These are phyloP conservation scores for Silurus lanzhouensis DNA, from an alignment of 2,797 vertebrate genomes.

Conservation along the genomic window DNA sequence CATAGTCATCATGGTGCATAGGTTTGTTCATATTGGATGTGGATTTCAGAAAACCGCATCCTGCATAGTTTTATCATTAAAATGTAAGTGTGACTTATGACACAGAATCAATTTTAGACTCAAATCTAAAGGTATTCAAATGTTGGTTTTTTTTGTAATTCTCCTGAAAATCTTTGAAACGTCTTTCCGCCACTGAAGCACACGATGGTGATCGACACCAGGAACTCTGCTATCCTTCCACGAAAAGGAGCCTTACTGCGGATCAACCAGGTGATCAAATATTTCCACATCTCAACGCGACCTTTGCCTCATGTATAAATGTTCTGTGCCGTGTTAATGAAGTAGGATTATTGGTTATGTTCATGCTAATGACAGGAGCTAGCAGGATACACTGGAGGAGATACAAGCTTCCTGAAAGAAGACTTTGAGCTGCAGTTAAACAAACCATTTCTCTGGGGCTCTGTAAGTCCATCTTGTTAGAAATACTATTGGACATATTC, in stretches of 20 bases:
- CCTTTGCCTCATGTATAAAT: no score
- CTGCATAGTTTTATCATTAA: no score
- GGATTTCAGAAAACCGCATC: background rate
- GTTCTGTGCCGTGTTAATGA: background rate
- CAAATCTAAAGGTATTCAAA: background rate
- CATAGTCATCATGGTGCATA: background rate
- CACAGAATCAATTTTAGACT: background rate
- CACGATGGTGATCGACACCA: slow-evolving; percentile 87
- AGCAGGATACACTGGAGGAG: slow-evolving; percentile 91
- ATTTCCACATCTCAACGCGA: no score
- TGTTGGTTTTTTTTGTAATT: background rate
- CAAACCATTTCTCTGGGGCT: slow-evolving; percentile 83
- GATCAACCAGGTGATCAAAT: slow-evolving; percentile 85
- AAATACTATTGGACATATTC: background rate
- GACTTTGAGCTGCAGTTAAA: slow-evolving; percentile 93
- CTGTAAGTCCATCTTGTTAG: slow-evolving; percentile 70
- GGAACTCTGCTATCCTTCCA: slow-evolving; percentile 91
- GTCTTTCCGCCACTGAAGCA: slow-evolving; percentile 72
- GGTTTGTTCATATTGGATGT: background rate
- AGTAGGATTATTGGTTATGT: slow-evolving; percentile 12
- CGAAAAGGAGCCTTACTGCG: slow-evolving; percentile 88
- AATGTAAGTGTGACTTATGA: background rate
- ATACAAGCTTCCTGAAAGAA: slow-evolving; percentile 91
- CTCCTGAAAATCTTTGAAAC: background rate
- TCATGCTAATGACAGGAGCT: slow-evolving; percentile 78